Evolutionary conservation across 2,888 invertebrate genomes (phyloP).

Genomic region (Phyto melanocephala): DNA sequence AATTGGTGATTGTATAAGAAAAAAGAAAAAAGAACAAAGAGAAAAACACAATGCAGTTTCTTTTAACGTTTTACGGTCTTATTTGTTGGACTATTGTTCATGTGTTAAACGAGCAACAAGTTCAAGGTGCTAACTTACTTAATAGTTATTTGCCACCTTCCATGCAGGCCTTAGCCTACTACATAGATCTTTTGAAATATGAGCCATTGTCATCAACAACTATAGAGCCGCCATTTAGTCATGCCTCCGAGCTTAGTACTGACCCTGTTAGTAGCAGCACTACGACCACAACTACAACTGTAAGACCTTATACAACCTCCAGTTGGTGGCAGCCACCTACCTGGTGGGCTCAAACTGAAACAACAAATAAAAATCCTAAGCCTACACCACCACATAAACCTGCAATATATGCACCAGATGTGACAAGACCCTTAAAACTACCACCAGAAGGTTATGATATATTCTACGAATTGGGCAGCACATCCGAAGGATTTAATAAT

Average conservation of each 20-base stretch:
- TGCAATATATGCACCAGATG: conserved; percentile 72
- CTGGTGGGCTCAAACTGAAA: conserved; percentile 70
- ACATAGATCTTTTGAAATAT: conserved; percentile 77
- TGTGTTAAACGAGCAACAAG: conserved; percentile 5
- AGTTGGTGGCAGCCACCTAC: conserved; percentile 73
- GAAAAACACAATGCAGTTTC: conserved; percentile 36
- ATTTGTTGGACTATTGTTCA: neutral
- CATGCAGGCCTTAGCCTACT: conserved; percentile 79
- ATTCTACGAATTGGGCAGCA: conserved; percentile 70
- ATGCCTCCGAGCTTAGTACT: conserved; percentile 58
- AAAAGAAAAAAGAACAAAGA: neutral
- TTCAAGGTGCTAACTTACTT: conserved; percentile 70
- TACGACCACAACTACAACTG: conserved; percentile 35
- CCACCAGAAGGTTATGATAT: conserved; percentile 69
- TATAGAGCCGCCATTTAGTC: conserved; percentile 77
- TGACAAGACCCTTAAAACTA: conserved; percentile 29
- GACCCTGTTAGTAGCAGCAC: neutral
- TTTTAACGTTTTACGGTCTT: neutral
- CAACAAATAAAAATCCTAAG: conserved; percentile 69
- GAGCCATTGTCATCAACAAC: conserved; percentile 76
- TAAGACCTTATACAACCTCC: conserved; percentile 34
- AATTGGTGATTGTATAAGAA: neutral
- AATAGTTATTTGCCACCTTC: conserved; percentile 77
- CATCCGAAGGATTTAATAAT: conserved; percentile 72
- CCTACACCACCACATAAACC: conserved; percentile 73